These are phyloP conservation scores for Deilephila porcellus DNA, from an alignment of 2,888 invertebrate genomes.

Conservation along the genomic window DNA sequence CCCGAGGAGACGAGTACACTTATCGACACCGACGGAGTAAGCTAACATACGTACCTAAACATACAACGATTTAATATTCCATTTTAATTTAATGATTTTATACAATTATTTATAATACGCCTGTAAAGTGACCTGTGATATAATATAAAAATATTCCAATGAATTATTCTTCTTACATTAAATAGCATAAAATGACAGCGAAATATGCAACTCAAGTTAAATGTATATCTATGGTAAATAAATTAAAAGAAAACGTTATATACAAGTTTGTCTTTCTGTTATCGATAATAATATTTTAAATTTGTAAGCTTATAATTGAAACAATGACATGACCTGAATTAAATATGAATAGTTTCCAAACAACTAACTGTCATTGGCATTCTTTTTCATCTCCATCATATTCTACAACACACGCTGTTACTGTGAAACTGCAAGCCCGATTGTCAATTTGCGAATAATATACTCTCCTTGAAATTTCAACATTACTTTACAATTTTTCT, in stretches of 20 bases:
- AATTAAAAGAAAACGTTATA: constrained; percentile 30
- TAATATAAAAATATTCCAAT: constrained; percentile 41
- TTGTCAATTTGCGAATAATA: background rate
- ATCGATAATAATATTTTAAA: constrained; percentile 22
- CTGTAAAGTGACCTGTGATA: constrained; percentile 36
- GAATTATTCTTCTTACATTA: constrained; percentile 27
- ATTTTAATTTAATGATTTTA: constrained; percentile 39
- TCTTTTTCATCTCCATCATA: background rate
- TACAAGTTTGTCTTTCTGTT: constrained; percentile 36
- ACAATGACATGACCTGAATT: background rate
- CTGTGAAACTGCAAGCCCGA: background rate
- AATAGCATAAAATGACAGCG: constrained; percentile 26
- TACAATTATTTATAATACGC: constrained; percentile 44
- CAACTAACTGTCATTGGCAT: background rate
- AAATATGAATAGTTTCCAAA: constrained; percentile 1
- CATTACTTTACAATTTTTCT: background rate
- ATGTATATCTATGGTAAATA: constrained; percentile 15
- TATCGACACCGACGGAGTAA: constrained; percentile 49
- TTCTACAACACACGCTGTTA: background rate
- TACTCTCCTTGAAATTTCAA: background rate
- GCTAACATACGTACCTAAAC: constrained; percentile 33
- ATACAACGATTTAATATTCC: constrained; percentile 44
- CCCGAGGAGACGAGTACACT: constrained; percentile 34
- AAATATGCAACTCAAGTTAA: constrained; percentile 4
- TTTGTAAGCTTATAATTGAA: constrained; percentile 3